Evolutionary conservation across 2,888 invertebrate genomes (phyloP).

Genomic region (Drosophila picticornis): DNA sequence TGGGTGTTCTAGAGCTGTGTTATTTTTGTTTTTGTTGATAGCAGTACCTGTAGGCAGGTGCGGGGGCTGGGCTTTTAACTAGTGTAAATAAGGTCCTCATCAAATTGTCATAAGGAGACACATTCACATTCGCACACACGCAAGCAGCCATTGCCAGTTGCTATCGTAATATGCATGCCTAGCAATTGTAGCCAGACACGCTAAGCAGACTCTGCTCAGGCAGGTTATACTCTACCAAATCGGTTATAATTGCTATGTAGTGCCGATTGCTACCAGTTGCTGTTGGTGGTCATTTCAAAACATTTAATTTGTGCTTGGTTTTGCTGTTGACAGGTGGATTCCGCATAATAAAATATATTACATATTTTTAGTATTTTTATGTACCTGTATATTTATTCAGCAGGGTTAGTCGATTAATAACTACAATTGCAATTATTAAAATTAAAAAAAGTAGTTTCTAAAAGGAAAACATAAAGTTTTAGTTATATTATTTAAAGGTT

Average conservation of each 20-base stretch:
- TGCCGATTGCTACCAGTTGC: neutral
- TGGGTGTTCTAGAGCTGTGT: constrained; percentile 42
- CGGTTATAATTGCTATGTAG: neutral
- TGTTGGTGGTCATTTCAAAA: neutral
- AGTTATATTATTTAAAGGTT: neutral
- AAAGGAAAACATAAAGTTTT: neutral
- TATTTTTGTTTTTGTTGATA: constrained; percentile 78
- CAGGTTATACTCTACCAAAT: constrained; percentile 35
- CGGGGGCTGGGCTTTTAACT: constrained; percentile 78
- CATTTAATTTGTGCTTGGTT: neutral
- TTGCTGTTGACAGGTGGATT: neutral
- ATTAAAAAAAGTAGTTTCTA: neutral
- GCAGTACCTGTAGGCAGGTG: constrained; percentile 17
- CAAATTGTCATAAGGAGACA: constrained; percentile 82
- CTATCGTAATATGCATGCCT: constrained; percentile 57
- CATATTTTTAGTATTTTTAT: neutral
- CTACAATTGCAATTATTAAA: neutral
- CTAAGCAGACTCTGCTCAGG: constrained; percentile 36
- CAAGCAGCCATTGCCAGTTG: constrained; percentile 37
- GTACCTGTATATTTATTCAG: neutral
- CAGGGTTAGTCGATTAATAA: neutral
- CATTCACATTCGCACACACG: constrained; percentile 36
- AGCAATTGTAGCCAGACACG: constrained; percentile 66
- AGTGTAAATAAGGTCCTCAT: constrained; percentile 82
- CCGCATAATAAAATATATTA: neutral